Evolutionary conservation across 2,113 vertebrate species (phyloP), one percentile per base, ranked within the genome.

Genomic region (Cricetomys ansorgei): DNA sequence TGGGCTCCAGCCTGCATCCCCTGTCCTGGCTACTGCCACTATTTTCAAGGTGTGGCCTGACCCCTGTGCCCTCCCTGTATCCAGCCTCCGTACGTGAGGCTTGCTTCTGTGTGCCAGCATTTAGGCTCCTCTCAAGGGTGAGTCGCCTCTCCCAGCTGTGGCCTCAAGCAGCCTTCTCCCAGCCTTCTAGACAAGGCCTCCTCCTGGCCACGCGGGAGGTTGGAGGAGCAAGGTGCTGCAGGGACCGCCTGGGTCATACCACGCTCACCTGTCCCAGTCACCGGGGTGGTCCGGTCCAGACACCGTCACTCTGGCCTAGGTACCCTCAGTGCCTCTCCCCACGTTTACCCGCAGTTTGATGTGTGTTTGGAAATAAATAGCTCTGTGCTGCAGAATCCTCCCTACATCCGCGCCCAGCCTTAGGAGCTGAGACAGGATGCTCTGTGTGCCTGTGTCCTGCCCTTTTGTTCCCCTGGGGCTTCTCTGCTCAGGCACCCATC

Each of bases 401-500:
- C 31, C 31, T 19, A 37, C 11, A 0, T 0, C 1, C 19, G 0
- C 0, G 7, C 0, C 69, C 12, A 45, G 31, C 76, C 9, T 2
- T 3, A 5, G 34, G 1, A 5, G 27, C 21, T 12, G n/a, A 57
- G n/a, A 43, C 27, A 17, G 21, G 11, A 16, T 17, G 37, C 21
- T 2, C n/a, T 86, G 67, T 19, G 67, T 7, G 64, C 9, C 1
- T 21, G 40, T 48, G 29, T 48, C 43, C 43, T 23, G 83, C 29
- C 62, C 62, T 67, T 50, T 67, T 12, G 43, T 50, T 37, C n/a
- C 5, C 34, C 0, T 3, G 0, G 11, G 1, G 2, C 2, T 0
- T 0, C 0, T 3, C 0, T 12, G 43, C 67, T 7, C 0, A 7
- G 67, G n/a, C 31, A n/a, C n/a, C 12, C 23, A 4, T 5, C 9